A percentile compares a stretch with the other conserved stretches of the same genome.
Conservation (phyloP, 1,140 invertebrate genomes). For the Agraylea sexmaculata region DNA sequence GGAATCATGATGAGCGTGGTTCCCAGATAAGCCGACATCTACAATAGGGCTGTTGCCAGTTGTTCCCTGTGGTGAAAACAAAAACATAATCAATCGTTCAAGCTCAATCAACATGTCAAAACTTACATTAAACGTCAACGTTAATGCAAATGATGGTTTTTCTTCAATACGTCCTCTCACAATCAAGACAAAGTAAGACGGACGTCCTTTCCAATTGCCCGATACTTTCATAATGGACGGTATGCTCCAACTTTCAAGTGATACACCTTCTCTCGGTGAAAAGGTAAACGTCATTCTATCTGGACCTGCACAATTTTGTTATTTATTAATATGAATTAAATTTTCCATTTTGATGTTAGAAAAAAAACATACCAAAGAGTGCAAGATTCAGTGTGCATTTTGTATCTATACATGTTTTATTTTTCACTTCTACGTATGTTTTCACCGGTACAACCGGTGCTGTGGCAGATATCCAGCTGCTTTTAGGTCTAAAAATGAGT, state of each 20-base stretch:
- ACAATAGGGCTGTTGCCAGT: slow-evolving; percentile 3
- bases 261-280: slow-evolving; percentile 6
- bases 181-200: slow-evolving; percentile 7
- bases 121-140: slow-evolving; percentile 11
- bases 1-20: slow-evolving; percentile 17
- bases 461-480: slow-evolving; percentile 7
- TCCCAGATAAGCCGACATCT: slow-evolving; percentile 14
- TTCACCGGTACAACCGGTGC: slow-evolving; percentile 3
- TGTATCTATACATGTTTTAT: background rate
- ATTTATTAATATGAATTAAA: background rate
- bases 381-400: background rate
- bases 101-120: background rate
- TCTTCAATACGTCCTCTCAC: slow-evolving; percentile 1
- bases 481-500: slow-evolving; percentile 5
- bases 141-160: slow-evolving; percentile 6
- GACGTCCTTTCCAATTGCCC: slow-evolving; percentile 9
- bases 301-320: slow-evolving; percentile 4
- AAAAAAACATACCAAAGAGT: background rate
- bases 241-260: slow-evolving; percentile 4
- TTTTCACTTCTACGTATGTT: background rate
- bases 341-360: background rate
- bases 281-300: slow-evolving; percentile 9
- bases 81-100: background rate
- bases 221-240: slow-evolving; percentile 1
- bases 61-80: slow-evolving; percentile 6